These are phyloP conservation scores for Mythimna loreyi DNA, from an alignment of 2,888 invertebrate species.

Conservation along the genomic window DNA sequence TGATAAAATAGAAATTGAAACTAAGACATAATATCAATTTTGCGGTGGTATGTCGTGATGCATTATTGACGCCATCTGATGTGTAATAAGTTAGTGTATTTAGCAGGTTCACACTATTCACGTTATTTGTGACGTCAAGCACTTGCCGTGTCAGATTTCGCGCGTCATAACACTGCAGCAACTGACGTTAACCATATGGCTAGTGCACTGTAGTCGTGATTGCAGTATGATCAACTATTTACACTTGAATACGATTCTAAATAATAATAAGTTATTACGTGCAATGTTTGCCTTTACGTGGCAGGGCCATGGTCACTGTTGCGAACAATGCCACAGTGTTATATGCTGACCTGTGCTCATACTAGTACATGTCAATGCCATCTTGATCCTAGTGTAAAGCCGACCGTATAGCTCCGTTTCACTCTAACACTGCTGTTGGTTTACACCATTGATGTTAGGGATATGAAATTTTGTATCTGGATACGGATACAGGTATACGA, in stretches of 20 bases:
- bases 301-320: too few species aligned
- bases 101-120: neutral
- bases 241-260: neutral
- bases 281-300: too few species aligned
- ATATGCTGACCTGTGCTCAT: too few species aligned
- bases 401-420: too few species aligned
- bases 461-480: too few species aligned
- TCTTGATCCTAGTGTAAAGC: too few species aligned
- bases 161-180: neutral
- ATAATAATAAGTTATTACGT: neutral
- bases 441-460: too few species aligned
- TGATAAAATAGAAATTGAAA: neutral
- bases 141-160: neutral
- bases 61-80: neutral
- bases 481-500: too few species aligned
- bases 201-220: neutral
- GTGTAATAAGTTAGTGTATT: neutral
- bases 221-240: conserved; percentile 5
- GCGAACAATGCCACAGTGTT: too few species aligned
- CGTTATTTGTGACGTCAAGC: neutral
- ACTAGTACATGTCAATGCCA: too few species aligned
- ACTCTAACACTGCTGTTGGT: too few species aligned
- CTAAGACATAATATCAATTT: neutral
- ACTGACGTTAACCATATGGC: conserved; percentile 5
- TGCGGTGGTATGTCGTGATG: neutral